Evolutionary conservation across 1,140 invertebrate species (phyloP), one percentile per base, ranked within the genome.

Genomic region (Anoplophora glabripennis): DNA sequence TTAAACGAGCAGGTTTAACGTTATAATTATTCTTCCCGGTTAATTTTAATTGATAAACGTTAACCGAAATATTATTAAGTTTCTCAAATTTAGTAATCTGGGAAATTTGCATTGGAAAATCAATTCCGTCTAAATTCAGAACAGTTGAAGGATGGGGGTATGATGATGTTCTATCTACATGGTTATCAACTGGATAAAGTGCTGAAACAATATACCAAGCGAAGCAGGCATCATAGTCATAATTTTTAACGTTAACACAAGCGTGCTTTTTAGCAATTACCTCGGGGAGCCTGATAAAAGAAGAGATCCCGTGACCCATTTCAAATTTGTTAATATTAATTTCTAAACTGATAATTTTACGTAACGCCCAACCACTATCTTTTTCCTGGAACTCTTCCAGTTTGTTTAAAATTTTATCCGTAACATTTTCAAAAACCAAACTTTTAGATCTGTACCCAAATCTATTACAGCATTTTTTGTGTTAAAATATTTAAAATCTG

Each of bases 181-280:
- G 9, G 7, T 18, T 7, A 44, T 12, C 9, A 44, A 15, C 15
- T 14, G 15, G 18, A 51, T 59, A 12, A 4, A 53, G 18, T 37
- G 54, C 47, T 17, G 63, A 62, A 21, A 56, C n/a, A 42, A 66
- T 47, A 21, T 35, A 42, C 61, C 61, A 66, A 11, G 60, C 33
- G 51, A 66, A 64, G 54, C 61, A 66, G 48, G 55, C 55, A 17
- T 42, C n/a, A 53, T 65, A 60, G 34, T 55, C 21, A 5, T 28
- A 28, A 45, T 64, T 64, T 54, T 44, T 46, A 36, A 63, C 51
- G 57, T 63, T 66, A 8, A 65, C 35, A 12, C 46, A 36, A 7
- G 46, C 46, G 4, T 48, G 9, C n/a, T 48, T 48, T 10, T n/a
- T 21, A 11, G 4, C 35, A 3, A 48, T 48, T 48, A 8, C 10